Base-by-base conservation (phyloP, 2,797 vertebrate species). In the Aphelocoma californica region DNA sequence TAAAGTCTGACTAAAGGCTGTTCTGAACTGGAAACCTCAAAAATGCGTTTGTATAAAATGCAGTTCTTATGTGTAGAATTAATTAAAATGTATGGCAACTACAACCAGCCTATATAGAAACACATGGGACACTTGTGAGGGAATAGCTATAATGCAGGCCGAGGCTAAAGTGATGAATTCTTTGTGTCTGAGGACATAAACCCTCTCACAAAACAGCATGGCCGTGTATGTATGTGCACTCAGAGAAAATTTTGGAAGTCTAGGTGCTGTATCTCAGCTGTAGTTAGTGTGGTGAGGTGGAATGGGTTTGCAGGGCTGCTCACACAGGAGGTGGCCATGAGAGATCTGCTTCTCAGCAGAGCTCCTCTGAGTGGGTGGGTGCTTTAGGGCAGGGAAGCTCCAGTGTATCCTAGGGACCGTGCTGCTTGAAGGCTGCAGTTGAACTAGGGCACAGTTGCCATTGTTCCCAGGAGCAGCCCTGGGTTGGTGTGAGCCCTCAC, bases 11-110 rank as follows among this genome's bases (percentile, higher is more conserved):
- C 79, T 92, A 28, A 87, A 67, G 83, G 34, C 44, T 57, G 20
- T 96, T 93, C 61, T 3, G 57, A 94, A 81, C 88, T 81, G 56
- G 72, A 86, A 90, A 78, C 65, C 40, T 25, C 79, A 97, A 34
- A 82, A 95, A 51, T 72, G 80, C 69, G 79, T 96, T 82, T 86
- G 64, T 95, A 58, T 54, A 83, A 93, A 94, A 95, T 91, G 79
- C 72, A 56, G 24, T 89, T 92, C 84, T 97, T 45, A 5, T 29
- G 54, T 82, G 44, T 77, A 10, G 69, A 75, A 25, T 92, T 94
- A 91, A 65, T 88, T 50, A 70, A 96, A 95, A 89, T 54, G 29
- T 95, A 12, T 14, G 45, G 24, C 58, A 85, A 24, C 51, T 60
- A 61, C 25, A 24, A 23, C 28, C 54, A 88, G 44, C 10, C 44